These are phyloP conservation scores for Strigamia transsilvanica DNA, from an alignment of 2,888 invertebrate species.

Conservation along the genomic window DNA sequence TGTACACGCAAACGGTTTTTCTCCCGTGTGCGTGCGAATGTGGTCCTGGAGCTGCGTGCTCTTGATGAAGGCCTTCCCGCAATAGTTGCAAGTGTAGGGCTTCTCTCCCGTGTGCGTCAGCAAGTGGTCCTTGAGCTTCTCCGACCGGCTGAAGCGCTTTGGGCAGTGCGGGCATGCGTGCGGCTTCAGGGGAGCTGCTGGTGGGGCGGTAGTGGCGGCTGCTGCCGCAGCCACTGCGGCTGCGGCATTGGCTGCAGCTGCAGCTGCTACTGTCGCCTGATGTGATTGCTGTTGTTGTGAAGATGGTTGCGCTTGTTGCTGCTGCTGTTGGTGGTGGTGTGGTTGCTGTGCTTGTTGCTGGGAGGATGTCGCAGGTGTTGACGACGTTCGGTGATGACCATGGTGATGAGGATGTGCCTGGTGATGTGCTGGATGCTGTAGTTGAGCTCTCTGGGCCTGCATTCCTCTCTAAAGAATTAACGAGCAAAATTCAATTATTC, in stretches of 20 bases:
- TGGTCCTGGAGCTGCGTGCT: conserved; percentile 58
- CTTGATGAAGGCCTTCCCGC: conserved; percentile 55
- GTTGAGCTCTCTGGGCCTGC: conserved; percentile 53
- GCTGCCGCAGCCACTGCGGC: conserved; percentile 58
- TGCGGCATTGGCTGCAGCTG: conserved; percentile 62
- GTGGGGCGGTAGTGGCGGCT: conserved; percentile 55
- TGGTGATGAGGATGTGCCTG: conserved; percentile 61
- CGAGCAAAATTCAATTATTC: background rate
- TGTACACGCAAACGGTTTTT: conserved; percentile 53
- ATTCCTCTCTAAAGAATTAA: conserved; percentile 6
- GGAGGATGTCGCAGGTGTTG: conserved; percentile 19
- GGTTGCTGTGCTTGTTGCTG: conserved; percentile 60
- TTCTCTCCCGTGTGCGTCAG: conserved; percentile 55
- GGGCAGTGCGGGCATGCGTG: conserved; percentile 54
- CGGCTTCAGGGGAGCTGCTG: conserved; percentile 55
- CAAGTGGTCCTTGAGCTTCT: conserved; percentile 54
- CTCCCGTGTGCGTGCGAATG: conserved; percentile 56
- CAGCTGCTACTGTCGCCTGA: conserved; percentile 56
- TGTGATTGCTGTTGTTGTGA: conserved; percentile 60
- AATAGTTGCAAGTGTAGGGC: conserved; percentile 55
- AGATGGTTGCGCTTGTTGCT: conserved; percentile 62
- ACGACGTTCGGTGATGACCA: conserved; percentile 71
- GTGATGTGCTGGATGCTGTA: conserved; percentile 66
- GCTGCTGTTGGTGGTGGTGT: conserved; percentile 60
- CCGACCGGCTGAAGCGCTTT: conserved; percentile 53